Conservation (phyloP, 2,797 vertebrate genomes). For the Morelia viridis region DNA sequence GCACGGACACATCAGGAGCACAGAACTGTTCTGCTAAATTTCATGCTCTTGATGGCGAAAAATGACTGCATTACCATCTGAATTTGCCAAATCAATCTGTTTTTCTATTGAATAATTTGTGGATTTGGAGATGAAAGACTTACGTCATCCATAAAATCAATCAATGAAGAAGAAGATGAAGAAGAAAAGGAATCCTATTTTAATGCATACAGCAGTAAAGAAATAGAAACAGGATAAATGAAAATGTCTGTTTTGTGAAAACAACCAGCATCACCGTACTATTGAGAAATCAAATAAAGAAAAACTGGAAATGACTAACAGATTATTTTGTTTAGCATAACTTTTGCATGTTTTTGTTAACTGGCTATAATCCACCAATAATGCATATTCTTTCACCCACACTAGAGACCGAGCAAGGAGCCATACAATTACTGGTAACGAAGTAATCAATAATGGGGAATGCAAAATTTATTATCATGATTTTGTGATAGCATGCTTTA, state of each 20-base stretch:
- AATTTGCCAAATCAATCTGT: conserved; percentile 55
- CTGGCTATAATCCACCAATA: conserved; percentile 41
- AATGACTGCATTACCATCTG: conserved; percentile 69
- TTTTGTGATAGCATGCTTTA: not conserved
- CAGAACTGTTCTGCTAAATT: not conserved
- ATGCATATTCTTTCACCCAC: not conserved
- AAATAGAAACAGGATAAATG: conserved; percentile 74
- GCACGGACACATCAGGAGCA: not conserved
- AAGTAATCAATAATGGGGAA: not conserved
- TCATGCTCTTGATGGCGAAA: conserved; percentile 43
- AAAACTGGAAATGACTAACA: conserved; percentile 64
- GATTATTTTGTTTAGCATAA: conserved; percentile 48
- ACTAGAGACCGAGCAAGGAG: not conserved
- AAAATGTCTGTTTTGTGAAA: conserved; percentile 69
- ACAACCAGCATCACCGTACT: conserved; percentile 64
- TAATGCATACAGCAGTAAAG: conserved; percentile 81
- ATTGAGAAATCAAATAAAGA: conserved; percentile 67
- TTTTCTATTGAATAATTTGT: conserved; percentile 57
- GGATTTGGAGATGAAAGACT: conserved; percentile 80
- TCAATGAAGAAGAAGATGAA: conserved; percentile 95
- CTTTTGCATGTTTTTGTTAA: conserved; percentile 45
- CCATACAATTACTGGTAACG: not conserved
- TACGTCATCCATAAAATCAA: conserved; percentile 98
- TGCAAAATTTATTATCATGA: not conserved
- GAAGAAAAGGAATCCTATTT: conserved; percentile 94